Conservation (phyloP, 2,888 invertebrate species). For the Heliconius cydno region DNA sequence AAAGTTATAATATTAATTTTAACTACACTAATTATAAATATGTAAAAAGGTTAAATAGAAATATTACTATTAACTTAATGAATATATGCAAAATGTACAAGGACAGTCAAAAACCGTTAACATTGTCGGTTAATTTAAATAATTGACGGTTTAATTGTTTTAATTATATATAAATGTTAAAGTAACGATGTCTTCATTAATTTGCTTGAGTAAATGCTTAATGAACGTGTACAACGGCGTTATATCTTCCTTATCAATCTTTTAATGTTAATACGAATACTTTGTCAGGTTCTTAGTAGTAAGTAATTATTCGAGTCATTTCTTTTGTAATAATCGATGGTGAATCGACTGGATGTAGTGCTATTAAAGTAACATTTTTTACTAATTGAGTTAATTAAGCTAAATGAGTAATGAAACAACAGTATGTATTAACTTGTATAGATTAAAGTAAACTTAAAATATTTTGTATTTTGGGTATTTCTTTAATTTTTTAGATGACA, state of each 20-base stretch:
- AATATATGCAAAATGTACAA: conserved; percentile 4
- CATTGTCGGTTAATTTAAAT: conserved; percentile 17
- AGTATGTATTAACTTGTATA: neutral
- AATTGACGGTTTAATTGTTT: conserved; percentile 30
- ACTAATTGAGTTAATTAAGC: neutral
- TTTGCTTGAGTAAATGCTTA: conserved; percentile 20
- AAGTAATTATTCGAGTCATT: conserved; percentile 32
- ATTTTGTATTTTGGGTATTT: too few relatives aligned
- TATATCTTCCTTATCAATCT: conserved; percentile 38
- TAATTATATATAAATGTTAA: conserved; percentile 33
- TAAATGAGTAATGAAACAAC: neutral
- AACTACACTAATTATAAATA: conserved; percentile 12
- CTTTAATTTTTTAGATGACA: too few relatives aligned
- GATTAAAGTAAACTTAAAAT: too few relatives aligned
- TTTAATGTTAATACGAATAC: conserved; percentile 49
- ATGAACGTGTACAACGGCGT: conserved; percentile 12
- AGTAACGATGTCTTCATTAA: conserved; percentile 36
- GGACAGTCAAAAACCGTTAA: conserved; percentile 12
- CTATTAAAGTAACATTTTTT: neutral
- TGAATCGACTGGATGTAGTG: neutral
- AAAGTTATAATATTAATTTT: neutral
- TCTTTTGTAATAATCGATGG: conserved; percentile 16
- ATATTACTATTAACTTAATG: neutral
- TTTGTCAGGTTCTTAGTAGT: conserved; percentile 41
- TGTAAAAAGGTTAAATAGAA: conserved; percentile 5